These are phyloP conservation scores for Suillia variegata DNA, from an alignment of 2,888 invertebrate genomes.

Conservation along the genomic window DNA sequence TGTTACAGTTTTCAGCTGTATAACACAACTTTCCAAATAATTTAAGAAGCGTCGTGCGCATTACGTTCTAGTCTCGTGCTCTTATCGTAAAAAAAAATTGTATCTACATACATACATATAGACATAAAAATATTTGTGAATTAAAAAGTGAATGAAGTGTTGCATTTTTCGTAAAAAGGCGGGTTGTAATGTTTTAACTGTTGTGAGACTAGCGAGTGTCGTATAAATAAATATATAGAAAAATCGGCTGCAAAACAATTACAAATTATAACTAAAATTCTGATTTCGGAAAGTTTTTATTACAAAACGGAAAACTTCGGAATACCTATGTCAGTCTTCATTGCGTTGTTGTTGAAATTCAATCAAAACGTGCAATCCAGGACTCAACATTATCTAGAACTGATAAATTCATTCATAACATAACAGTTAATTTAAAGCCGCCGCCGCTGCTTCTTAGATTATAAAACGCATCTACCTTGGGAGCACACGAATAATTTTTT, in stretches of 20 bases:
- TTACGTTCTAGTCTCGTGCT: conserved; percentile 6
- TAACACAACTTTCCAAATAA: conserved; percentile 43
- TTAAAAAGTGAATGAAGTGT: neutral
- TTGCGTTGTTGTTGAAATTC: conserved; percentile 53
- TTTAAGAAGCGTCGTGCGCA: conserved; percentile 11
- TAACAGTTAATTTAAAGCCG: conserved; percentile 47
- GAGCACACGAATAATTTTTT: conserved; percentile 2
- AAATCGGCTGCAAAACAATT: conserved; percentile 6
- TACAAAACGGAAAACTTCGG: conserved; percentile 55
- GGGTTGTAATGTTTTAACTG: conserved; percentile 33
- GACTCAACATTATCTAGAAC: conserved; percentile 51
- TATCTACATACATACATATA: too few relatives aligned
- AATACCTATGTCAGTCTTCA: conserved; percentile 60
- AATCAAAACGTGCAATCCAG: conserved; percentile 53
- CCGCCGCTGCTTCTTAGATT: conserved; percentile 1
- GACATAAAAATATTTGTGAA: too few relatives aligned
- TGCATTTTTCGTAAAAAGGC: conserved; percentile 3
- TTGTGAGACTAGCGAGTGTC: conserved; percentile 13
- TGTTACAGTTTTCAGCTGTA: conserved; percentile 57
- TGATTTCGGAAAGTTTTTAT: too few relatives aligned
- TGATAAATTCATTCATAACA: conserved; percentile 60
- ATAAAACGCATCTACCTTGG: too few relatives aligned
- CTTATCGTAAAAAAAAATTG: too few relatives aligned
- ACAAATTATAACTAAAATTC: too few relatives aligned
- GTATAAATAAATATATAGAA: conserved; percentile 24